These are phyloP conservation scores for Perithous albicinctus DNA, from an alignment of 2,888 invertebrate species.

Conservation along the genomic window DNA sequence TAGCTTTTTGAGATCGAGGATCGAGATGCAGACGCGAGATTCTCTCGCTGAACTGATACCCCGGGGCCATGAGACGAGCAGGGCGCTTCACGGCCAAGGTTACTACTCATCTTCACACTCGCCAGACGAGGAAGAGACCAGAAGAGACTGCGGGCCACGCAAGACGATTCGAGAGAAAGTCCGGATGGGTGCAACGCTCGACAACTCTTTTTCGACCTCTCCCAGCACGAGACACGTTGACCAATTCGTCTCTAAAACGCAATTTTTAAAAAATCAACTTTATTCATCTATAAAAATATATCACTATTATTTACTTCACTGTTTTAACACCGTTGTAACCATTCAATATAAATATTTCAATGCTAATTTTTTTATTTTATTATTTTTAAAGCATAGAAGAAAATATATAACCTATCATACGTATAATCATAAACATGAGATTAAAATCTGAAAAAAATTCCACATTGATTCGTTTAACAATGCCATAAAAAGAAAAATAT, in stretches of 20 bases:
- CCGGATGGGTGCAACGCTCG: slow-evolving; percentile 69
- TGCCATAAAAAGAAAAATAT: no score
- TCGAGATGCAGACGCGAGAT: slow-evolving; percentile 70
- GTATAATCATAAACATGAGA: no score
- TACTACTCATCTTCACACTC: slow-evolving; percentile 75
- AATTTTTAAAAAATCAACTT: slow-evolving; percentile 13
- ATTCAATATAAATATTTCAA: no score
- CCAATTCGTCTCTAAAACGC: slow-evolving; percentile 25
- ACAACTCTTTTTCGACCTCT: slow-evolving; percentile 30
- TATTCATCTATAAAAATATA: no score
- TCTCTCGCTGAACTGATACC: slow-evolving; percentile 63
- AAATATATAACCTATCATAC: no score
- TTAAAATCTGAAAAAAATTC: no score
- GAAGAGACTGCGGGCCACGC: slow-evolving; percentile 56
- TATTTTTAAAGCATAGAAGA: no score
- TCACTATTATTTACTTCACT: no score
- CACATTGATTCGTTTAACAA: no score
- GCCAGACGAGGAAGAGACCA: slow-evolving; percentile 57
- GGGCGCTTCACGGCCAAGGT: slow-evolving; percentile 76
- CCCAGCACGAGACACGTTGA: slow-evolving; percentile 35
- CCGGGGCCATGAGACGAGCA: slow-evolving; percentile 65
- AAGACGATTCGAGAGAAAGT: slow-evolving; percentile 65
- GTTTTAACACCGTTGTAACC: no score
- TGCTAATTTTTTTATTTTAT: no score
- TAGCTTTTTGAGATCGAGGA: slow-evolving; percentile 67